These are phyloP conservation scores for Pseudomyrmex gracilis DNA, from an alignment of 1,140 invertebrate genomes.

Conservation along the genomic window DNA sequence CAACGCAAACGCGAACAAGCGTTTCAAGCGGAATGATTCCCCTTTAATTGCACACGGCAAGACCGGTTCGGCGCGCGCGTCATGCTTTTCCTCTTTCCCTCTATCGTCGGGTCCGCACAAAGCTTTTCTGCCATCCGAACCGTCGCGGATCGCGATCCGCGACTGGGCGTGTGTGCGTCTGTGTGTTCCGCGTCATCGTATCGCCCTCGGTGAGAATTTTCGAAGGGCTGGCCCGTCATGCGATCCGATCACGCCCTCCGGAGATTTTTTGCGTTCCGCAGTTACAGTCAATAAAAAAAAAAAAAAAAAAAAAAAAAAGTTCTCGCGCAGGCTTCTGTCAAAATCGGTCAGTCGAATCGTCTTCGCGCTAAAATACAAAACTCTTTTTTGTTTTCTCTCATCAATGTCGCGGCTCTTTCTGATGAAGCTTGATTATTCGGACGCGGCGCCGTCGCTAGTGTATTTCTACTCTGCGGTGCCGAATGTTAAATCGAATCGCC, in stretches of 20 bases:
- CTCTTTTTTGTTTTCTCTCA: too few relatives aligned
- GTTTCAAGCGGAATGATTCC: constrained; percentile 61
- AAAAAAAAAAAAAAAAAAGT: neutral
- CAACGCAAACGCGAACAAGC: constrained; percentile 59
- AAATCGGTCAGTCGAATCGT: neutral
- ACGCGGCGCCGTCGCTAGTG: too few relatives aligned
- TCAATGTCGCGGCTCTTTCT: too few relatives aligned
- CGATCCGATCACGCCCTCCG: constrained; percentile 1
- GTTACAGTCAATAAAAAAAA: constrained; percentile 19
- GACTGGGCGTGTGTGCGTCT: too few relatives aligned
- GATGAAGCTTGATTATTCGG: too few relatives aligned
- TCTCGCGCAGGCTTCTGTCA: neutral
- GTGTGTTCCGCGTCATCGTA: constrained; percentile 51
- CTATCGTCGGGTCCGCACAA: constrained; percentile 14
- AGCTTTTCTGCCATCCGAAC: constrained; percentile 43
- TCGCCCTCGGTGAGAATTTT: constrained; percentile 50
- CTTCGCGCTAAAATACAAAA: neutral
- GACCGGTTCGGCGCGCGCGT: constrained; percentile 52
- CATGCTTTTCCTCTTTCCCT: constrained; percentile 53
- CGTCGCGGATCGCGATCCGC: constrained; percentile 21
- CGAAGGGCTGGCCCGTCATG: constrained; percentile 45
- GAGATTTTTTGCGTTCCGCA: neutral
- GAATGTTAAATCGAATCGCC: neutral
- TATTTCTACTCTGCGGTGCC: neutral
- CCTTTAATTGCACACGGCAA: constrained; percentile 57